phyloP scores from a whole-genome alignment of 2,888 invertebrate genomes.

The Trisateles emortualis region DNA sequence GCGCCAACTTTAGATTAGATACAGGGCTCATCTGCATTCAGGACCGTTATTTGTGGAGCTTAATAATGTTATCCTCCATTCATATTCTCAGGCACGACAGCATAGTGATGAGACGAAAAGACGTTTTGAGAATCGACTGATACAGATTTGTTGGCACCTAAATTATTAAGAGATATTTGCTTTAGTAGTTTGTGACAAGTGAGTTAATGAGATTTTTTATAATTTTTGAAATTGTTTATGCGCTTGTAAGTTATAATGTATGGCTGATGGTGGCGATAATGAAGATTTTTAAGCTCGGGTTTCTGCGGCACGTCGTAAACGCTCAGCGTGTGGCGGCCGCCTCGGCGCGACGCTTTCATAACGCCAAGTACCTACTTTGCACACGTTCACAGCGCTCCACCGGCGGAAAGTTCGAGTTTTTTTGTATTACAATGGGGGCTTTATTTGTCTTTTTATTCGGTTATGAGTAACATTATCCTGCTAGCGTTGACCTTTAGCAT shows the following conservation, averaged over 20 bases:
- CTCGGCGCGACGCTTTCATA: constrained; percentile 18
- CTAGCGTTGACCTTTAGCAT: constrained; percentile 64
- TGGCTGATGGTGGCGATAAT: constrained; percentile 70
- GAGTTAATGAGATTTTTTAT: constrained; percentile 57
- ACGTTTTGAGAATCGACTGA: constrained; percentile 30
- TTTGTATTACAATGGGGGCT: constrained; percentile 55
- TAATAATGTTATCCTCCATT: constrained; percentile 72
- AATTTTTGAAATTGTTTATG: constrained; percentile 64
- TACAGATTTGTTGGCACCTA: constrained; percentile 25
- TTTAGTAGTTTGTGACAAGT: constrained; percentile 41
- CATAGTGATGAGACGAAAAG: constrained; percentile 36
- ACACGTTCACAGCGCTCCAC: constrained; percentile 10
- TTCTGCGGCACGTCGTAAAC: constrained; percentile 67
- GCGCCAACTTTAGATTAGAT: constrained; percentile 79
- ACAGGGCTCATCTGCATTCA: constrained; percentile 79
- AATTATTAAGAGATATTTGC: constrained; percentile 32
- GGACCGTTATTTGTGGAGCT: constrained; percentile 73
- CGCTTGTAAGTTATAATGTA: constrained; percentile 55
- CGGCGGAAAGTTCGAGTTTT: constrained; percentile 23
- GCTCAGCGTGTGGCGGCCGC: constrained; percentile 60
- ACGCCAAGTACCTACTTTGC: constrained; percentile 10
- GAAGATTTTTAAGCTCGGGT: constrained; percentile 72
- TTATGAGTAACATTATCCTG: constrained; percentile 61
- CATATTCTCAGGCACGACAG: constrained; percentile 56
- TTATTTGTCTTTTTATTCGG: constrained; percentile 51